Base-by-base conservation (phyloP, 2,888 invertebrate genomes). In the Cataglyphis albicans region DNA sequence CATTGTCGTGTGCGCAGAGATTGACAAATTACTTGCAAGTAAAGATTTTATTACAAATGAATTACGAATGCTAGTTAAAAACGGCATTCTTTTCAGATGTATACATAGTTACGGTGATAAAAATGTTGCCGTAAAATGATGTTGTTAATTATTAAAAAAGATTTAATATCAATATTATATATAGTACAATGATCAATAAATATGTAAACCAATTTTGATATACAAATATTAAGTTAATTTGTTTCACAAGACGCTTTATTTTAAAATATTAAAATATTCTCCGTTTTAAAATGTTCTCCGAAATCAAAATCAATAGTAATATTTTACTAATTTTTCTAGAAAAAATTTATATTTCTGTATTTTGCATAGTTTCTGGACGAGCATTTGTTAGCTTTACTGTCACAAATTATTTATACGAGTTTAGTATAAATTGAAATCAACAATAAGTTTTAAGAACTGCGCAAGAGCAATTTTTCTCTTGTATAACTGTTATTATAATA, bases 91-190 rank as follows among this genome's bases (percentile, higher is more conserved):
- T 80, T 72, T 80, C 59, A 72, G 59, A 48, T 59, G 44, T 59
- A 35, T 72, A 25, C 59, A 59, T 35, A 44, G 61, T 72, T 44
- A 25, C 38, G 21, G 12, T 59, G 57, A 67, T 75, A 68, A 44
- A 25, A 5, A 38, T 78, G 59, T 70, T 59, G 59, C 72, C n/a
- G 35, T 59, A 72, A 72, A 72, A 80, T 44, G 72, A 72, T 44
- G 59, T 59, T 32, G 70, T 72, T 80, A 80, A n/a, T n/a, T n/a
- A n/a, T n/a, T n/a, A 48, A 80, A 48, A 44, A 72, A 80, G 44
- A 55, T 57, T 68, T 41, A 76, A 61, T 80, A 44, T 80, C 72
- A 72, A 72, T 80, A 78, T 78, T 67, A 41, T 41, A 41, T 25
- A 7, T 4, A 32, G 18, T 21, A 18, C 38, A 44, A 70, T 44